phyloP scores from a whole-genome alignment of 2,113 vertebrate species.

The Hippocampus mohnikei region DNA sequence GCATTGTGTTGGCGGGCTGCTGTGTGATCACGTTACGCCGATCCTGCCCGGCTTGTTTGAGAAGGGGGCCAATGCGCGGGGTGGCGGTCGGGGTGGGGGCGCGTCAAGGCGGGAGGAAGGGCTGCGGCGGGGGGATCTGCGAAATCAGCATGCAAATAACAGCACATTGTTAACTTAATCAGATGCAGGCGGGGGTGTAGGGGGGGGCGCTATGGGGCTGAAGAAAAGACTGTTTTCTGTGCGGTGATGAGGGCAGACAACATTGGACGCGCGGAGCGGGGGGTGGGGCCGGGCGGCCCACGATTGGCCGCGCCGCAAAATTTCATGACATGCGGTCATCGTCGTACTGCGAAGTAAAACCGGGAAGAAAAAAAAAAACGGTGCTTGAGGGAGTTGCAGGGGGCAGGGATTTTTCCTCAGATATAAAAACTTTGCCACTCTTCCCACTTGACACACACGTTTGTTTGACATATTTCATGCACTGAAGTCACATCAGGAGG shows the following conservation, averaged over 20 bases:
- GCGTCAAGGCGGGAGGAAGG: constrained; percentile 75
- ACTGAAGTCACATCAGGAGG: not conserved
- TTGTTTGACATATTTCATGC: constrained; percentile 2
- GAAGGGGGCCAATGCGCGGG: constrained; percentile 68
- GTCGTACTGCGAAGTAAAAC: no score
- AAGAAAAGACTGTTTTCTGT: constrained; percentile 49
- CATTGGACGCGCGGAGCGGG: constrained; percentile 46
- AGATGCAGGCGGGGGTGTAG: constrained; percentile 91
- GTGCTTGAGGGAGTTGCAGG: no score
- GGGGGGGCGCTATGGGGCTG: constrained; percentile 63
- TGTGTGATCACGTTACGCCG: constrained; percentile 94
- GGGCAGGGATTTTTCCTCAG: not conserved
- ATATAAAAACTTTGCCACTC: not conserved
- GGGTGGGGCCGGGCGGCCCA: constrained; percentile 45
- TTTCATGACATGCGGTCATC: no score
- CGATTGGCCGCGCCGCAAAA: not conserved
- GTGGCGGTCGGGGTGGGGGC: constrained; percentile 72
- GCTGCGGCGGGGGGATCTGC: constrained; percentile 82
- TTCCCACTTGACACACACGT: not conserved
- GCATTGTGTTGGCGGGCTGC: constrained; percentile 93
- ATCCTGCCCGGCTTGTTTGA: constrained; percentile 79
- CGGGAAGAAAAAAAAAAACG: no score
- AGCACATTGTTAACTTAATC: constrained; percentile 99
- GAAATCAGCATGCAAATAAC: constrained; percentile 99
- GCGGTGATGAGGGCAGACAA: not conserved